A percentile compares a stretch with the other conserved stretches of the same genome.
These are phyloP conservation scores for Hypercompe scribonia DNA, from an alignment of 2,888 invertebrate genomes.

Conservation along the genomic window DNA sequence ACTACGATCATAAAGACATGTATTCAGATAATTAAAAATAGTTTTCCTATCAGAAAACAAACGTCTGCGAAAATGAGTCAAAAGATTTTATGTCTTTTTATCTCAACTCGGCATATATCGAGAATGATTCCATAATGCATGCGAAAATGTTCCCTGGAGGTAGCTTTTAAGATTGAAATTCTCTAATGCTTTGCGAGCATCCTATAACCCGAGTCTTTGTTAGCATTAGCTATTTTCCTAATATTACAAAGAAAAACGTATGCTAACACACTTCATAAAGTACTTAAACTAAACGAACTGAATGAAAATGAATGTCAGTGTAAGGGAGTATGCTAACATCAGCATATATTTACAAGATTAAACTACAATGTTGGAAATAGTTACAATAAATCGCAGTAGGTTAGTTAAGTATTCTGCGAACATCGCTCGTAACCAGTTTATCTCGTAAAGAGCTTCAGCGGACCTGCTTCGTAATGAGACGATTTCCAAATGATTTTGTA, in stretches of 20 bases:
- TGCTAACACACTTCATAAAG: not conserved
- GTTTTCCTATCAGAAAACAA: no score
- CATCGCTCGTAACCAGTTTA: constrained; percentile 39
- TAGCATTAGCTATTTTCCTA: not conserved
- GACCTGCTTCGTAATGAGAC: constrained; percentile 37
- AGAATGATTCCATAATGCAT: not conserved
- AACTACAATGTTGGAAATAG: constrained; percentile 1
- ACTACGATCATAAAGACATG: no score
- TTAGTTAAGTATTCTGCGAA: constrained; percentile 27
- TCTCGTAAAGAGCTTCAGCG: constrained; percentile 28
- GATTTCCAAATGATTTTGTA: constrained; percentile 39
- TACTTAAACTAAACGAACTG: not conserved
- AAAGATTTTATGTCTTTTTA: not conserved
- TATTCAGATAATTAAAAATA: no score
- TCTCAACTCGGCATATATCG: not conserved
- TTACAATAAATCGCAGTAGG: not conserved
- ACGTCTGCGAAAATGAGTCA: no score
- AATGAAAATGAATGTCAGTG: not conserved
- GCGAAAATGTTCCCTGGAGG: not conserved
- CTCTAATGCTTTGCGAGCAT: not conserved
- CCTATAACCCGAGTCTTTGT: not conserved
- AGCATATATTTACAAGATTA: not conserved
- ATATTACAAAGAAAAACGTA: not conserved
- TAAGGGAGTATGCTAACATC: not conserved
- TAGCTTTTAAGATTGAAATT: not conserved